These are phyloP conservation scores for Dromaius novaehollandiae DNA, from an alignment of 2,113 vertebrate species.

Conservation along the genomic window DNA sequence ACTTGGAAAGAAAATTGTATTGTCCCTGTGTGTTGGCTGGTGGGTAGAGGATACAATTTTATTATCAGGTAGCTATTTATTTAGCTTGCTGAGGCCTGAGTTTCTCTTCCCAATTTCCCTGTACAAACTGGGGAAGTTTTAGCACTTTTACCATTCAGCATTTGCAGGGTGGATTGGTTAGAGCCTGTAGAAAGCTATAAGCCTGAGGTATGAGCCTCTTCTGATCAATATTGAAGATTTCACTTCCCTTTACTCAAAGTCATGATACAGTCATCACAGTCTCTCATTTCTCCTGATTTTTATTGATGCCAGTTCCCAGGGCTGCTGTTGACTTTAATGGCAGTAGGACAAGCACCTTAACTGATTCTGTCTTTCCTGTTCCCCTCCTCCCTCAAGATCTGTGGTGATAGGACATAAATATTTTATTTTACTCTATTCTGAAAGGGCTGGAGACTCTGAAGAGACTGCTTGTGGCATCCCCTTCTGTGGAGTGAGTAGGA, in stretches of 20 bases:
- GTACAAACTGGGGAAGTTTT: background rate
- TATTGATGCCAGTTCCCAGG: background rate
- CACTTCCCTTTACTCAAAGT: background rate
- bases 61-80: background rate
- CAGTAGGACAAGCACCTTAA: background rate
- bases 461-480: background rate
- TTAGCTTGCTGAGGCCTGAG: background rate
- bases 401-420: background rate
- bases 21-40: background rate
- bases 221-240: background rate
- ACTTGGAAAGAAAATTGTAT: background rate
- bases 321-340: background rate
- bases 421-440: background rate
- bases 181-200: background rate
- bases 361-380: background rate
- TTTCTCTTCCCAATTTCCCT: background rate
- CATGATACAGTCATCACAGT: background rate
- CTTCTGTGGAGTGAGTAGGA: rapidly evolving
- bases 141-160: background rate
- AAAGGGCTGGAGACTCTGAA: background rate
- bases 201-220: background rate
- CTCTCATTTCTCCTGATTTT: background rate
- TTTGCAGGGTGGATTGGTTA: background rate
- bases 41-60: background rate
- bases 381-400: background rate